Evolutionary conservation across 2,888 invertebrate genomes (phyloP).

Genomic region (Mythimna ferrago): DNA sequence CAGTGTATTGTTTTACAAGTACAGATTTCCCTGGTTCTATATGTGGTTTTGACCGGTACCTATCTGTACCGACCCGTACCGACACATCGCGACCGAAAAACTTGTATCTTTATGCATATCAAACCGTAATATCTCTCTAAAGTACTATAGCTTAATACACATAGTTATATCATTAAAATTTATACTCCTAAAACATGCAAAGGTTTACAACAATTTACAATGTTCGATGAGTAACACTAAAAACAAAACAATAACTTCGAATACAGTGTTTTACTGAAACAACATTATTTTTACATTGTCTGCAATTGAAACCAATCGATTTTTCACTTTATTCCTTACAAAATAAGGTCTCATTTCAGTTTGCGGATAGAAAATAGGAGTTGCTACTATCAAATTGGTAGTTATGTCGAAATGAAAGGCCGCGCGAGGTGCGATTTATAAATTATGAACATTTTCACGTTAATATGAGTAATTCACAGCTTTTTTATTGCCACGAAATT

Average conservation of each 20-base stretch:
- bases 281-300: constrained; percentile 40
- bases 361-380: constrained; percentile 29
- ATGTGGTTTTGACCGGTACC: no score
- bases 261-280: constrained; percentile 58
- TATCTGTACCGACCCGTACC: no score
- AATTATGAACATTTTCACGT: constrained; percentile 67
- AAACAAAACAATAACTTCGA: constrained; percentile 51
- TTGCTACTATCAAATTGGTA: constrained; percentile 66
- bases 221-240: constrained; percentile 37
- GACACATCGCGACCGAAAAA: no score
- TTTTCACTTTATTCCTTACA: constrained; percentile 6
- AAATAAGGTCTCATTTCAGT: constrained; percentile 38
- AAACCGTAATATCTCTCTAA: neutral
- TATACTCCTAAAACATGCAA: constrained; percentile 16
- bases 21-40: no score
- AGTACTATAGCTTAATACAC: constrained; percentile 9
- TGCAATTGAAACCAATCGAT: constrained; percentile 14
- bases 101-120: no score
- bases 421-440: constrained; percentile 72
- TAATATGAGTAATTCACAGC: constrained; percentile 66
- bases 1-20: no score
- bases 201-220: constrained; percentile 40
- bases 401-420: constrained; percentile 66
- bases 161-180: constrained; percentile 12
- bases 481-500: constrained; percentile 71